Evolutionary conservation across 1,140 invertebrate species (phyloP).

Genomic region (Zaprionus camerounensis): DNA sequence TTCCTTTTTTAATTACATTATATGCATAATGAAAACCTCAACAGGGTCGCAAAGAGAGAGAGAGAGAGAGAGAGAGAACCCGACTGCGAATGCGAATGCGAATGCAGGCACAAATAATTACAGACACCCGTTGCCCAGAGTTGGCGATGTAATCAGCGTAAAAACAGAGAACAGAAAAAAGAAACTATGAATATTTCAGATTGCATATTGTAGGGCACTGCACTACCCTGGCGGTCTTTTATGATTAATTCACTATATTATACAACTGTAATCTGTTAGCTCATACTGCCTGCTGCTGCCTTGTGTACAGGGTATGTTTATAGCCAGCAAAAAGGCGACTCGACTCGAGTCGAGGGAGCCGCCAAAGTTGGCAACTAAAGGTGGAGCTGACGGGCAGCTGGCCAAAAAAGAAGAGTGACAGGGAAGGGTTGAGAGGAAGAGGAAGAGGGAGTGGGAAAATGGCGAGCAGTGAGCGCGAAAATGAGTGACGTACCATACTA

Average conservation of each 20-base stretch:
- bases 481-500: constrained; percentile 61
- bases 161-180: constrained; percentile 30
- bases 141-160: constrained; percentile 71
- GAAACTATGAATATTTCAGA: constrained; percentile 1
- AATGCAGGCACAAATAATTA: constrained; percentile 68
- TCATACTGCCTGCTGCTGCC: neutral
- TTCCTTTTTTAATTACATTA: constrained; percentile 74
- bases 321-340: neutral
- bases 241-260: neutral
- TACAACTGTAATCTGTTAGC: neutral
- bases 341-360: neutral
- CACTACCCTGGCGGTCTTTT: neutral
- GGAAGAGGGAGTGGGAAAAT: neutral
- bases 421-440: neutral
- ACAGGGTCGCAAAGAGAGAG: constrained; percentile 46
- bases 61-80: constrained; percentile 49
- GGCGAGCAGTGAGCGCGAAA: constrained; percentile 54
- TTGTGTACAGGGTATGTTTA: constrained; percentile 16
- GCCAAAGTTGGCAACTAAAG: constrained; percentile 6
- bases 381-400: constrained; percentile 34
- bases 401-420: constrained; percentile 33
- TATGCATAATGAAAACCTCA: constrained; percentile 69
- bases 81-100: constrained; percentile 30
- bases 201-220: neutral
- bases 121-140: constrained; percentile 56